phyloP scores from a whole-genome alignment of 2,113 vertebrate species.

The Pogona vitticeps region DNA sequence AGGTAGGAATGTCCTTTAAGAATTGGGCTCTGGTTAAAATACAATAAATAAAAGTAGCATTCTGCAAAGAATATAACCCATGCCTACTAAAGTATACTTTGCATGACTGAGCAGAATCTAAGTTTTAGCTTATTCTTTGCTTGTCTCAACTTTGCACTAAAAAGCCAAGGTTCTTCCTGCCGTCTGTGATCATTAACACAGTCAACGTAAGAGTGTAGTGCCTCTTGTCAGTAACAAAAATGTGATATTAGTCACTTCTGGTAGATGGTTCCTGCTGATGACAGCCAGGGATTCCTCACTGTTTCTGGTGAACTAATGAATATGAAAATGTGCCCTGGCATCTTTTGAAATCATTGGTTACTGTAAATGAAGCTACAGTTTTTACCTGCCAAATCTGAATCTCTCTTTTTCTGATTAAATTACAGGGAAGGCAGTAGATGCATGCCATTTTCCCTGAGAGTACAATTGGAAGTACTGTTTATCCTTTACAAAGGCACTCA shows the following conservation, averaged over 20 bases:
- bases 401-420: constrained; percentile 32
- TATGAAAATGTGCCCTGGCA: not conserved
- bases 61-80: not conserved
- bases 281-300: not conserved
- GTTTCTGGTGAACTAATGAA: constrained; percentile 36
- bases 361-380: constrained; percentile 33
- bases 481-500: constrained; percentile 10
- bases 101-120: not conserved
- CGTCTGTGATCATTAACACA: not conserved
- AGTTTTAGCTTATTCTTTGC: not conserved
- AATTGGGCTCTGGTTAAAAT: not conserved
- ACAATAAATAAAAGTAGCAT: not conserved
- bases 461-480: constrained; percentile 23
- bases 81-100: not conserved
- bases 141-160: not conserved
- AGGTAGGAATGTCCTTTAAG: not conserved
- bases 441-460: constrained; percentile 14
- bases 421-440: constrained; percentile 12
- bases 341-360: constrained; percentile 41
- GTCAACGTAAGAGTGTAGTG: not conserved
- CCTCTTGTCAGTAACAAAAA: not conserved
- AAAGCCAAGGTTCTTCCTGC: not conserved
- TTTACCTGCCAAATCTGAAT: constrained; percentile 36
- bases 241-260: not conserved
- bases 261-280: not conserved